Base-by-base conservation (phyloP, 1,140 invertebrate species). In the Eumaeus atala region DNA sequence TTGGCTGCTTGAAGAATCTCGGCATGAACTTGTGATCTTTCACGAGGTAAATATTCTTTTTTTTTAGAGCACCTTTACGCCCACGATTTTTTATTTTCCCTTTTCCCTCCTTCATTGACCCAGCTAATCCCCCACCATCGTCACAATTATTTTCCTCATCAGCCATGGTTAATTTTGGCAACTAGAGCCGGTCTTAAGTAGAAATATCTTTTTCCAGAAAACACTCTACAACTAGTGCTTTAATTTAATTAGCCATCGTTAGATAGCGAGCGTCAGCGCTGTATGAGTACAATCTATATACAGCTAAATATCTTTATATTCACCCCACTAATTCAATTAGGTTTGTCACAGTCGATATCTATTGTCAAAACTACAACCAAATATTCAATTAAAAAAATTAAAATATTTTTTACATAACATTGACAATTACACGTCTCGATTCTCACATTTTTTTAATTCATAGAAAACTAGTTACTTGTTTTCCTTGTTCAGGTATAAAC, bases 21-120 rank as follows among this genome's bases (percentile, higher is more conserved):
- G 98, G 97, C 84, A 99, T 98, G 83, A 99, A 99, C 89, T 96
- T 98, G 90, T 99, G 98, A 88, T 97, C 95, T 88, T 98, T 98
- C 68, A 97, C 94, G 87, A 97, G 93, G 89, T 97, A 98, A 71
- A 99, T 95, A 91, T 99, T 99, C 90, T 99, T 99, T 92, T 99
- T 99, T 84, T 99, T 97, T 42, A 99, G 91, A 51, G 98, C 98
- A 72, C 98, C 98, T 84, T 98, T 96, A 48, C 97, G 91, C 60
- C 95, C 95, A 56, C 94, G 91, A 40, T 93, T 89, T 58, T 92
- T 90, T 61, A 94, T 89, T 84, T 95, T 93, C 66, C 92, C 90
- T 66, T 92, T 90, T 10, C 91, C 21, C 6, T 28, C 21, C 6
- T 28, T 92, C 67, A 89, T 92, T 54, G 89, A 83, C 76, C 93